These are phyloP conservation scores for Tetramorium bicarinatum DNA, from an alignment of 2,888 invertebrate species.

Conservation along the genomic window DNA sequence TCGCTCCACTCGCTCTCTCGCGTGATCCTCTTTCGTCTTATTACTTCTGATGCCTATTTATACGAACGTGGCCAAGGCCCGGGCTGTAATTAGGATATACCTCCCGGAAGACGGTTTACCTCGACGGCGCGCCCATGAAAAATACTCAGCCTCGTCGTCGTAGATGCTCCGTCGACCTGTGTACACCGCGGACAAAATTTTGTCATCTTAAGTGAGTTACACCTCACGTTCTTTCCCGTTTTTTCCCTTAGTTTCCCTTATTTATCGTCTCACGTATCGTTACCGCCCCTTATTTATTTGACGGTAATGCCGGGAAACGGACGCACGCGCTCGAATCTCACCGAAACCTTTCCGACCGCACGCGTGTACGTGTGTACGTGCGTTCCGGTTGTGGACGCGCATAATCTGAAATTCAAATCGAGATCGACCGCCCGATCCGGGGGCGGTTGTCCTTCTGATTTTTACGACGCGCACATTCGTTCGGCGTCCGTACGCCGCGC, in stretches of 20 bases:
- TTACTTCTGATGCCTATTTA: conserved; percentile 56
- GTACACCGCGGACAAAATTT: conserved; percentile 55
- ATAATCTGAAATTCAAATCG: conserved; percentile 53
- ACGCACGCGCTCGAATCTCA: conserved; percentile 24
- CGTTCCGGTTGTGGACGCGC: not conserved
- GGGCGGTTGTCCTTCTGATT: conserved; percentile 42
- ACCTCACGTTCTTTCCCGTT: conserved; percentile 56
- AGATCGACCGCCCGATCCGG: conserved; percentile 37
- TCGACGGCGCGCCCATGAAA: conserved; percentile 11
- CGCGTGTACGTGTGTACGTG: not conserved
- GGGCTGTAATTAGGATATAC: conserved; percentile 76
- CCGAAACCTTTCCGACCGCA: not conserved
- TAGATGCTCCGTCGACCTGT: conserved; percentile 20
- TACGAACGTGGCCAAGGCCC: conserved; percentile 45
- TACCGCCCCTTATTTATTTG: conserved; percentile 45
- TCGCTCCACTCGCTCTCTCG: not conserved
- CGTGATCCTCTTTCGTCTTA: conserved; percentile 48
- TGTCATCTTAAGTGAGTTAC: conserved; percentile 75
- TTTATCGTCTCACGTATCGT: conserved; percentile 34
- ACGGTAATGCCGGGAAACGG: conserved; percentile 33
- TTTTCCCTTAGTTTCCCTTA: conserved; percentile 8
- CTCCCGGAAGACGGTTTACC: conserved; percentile 38
- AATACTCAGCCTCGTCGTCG: conserved; percentile 34
- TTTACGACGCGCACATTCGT: conserved; percentile 14
- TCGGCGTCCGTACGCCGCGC: not conserved